phyloP scores from a whole-genome alignment of 2,888 invertebrate species.

The Apamea epomidion region DNA sequence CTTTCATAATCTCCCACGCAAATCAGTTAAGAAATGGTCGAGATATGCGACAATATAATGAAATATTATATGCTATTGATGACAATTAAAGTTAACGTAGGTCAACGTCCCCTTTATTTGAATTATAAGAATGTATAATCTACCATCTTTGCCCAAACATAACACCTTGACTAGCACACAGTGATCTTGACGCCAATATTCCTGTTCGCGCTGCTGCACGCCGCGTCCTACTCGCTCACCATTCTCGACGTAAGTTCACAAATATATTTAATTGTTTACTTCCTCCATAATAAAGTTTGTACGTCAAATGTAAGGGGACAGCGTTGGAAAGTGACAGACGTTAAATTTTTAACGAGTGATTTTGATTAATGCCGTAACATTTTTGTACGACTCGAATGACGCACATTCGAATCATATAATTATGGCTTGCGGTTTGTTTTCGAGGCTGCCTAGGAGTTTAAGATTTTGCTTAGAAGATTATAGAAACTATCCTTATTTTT shows the following conservation, averaged over 20 bases:
- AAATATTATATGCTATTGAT: neutral
- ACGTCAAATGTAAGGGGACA: conserved; percentile 7
- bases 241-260: conserved; percentile 96
- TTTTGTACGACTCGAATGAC: neutral
- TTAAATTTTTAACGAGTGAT: neutral
- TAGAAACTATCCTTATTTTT: neutral
- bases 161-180: conserved; percentile 77
- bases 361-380: neutral
- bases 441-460: neutral
- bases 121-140: neutral
- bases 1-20: neutral
- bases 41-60: neutral
- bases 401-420: neutral
- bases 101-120: neutral
- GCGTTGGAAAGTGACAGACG: conserved; percentile 9
- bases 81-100: neutral
- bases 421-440: neutral
- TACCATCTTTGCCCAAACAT: neutral
- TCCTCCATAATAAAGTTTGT: conserved; percentile 28
- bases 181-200: conserved; percentile 97
- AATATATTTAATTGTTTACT: conserved; percentile 29
- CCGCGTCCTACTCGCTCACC: conserved; percentile 97
- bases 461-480: neutral
- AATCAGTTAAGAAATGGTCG: neutral
- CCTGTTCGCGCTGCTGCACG: conserved; percentile 97